Base-by-base conservation (phyloP, 92 coral and sea anemone genomes). In the Zoanthus sansibaricus region DNA sequence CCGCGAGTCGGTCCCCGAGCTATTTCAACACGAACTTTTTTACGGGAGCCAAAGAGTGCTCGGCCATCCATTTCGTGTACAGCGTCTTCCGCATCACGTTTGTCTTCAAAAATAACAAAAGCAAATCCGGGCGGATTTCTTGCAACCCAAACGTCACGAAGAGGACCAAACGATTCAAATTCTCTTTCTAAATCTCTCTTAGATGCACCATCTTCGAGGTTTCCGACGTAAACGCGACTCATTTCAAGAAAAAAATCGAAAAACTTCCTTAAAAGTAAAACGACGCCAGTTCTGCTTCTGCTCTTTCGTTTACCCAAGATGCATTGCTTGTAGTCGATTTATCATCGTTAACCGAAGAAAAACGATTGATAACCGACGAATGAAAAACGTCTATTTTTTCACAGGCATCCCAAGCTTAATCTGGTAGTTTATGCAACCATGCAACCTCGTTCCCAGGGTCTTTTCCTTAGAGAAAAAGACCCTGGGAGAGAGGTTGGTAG, bases 61-160 rank as follows among this genome's bases (percentile, higher is more conserved):
- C 86, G 92, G 13, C 99, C 99, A 70, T 97, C 96, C 88, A 97
- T 85, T 1, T 87, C 94, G 5, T 89, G 79, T 14, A 91, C 92
- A 6, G 99, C 99, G 89, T 95, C 98, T 79, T 97, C 99, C 7
- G 99, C 99, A 84, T 97, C 99, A 58, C 99, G 92, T 44, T 87
- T 31, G 89, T 97, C 99, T 91, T 97, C 99, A 71, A 95, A 97
- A 87, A 97, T 90, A 75, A 96, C 93, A 79, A 97, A 97, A 3
- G 99, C 99, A 68, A 97, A 97, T 12, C 99, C 99, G 2, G 99
- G 99, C 72, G 99, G 99, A 76, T 97, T 97, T 86, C 99, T 88
- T 20, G 99, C 99, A 14, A 97, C 98, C 99, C 99, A 97, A 51
- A 97, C 99, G 84, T 97, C 99, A 71, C 98, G 94, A 37, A 97